Evolutionary conservation across 2,113 vertebrate genomes (phyloP).

Genomic region (Nibea albiflora): DNA sequence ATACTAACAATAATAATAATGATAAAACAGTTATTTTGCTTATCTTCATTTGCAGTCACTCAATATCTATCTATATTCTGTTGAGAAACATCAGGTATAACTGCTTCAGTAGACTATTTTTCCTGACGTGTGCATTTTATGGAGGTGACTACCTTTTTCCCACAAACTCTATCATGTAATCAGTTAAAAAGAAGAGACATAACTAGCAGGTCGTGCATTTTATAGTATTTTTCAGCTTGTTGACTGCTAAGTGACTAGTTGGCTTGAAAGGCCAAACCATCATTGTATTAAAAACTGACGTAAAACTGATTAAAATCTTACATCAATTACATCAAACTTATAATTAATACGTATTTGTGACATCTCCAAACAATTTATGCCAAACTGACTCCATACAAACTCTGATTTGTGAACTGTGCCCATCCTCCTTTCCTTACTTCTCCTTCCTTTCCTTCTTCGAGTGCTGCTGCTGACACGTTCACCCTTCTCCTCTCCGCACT

Average conservation of each 20-base stretch:
- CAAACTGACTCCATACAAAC: background rate
- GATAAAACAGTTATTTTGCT: background rate
- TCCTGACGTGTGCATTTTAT: background rate
- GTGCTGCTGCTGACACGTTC: background rate
- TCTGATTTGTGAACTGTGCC: background rate
- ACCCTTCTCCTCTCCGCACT: background rate
- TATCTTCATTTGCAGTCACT: background rate
- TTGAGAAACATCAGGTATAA: background rate
- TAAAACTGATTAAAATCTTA: background rate
- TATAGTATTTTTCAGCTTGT: background rate
- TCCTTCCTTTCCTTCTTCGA: constrained; percentile 7
- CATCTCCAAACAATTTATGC: background rate
- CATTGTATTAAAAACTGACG: background rate
- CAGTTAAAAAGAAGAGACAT: background rate
- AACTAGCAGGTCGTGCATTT: background rate
- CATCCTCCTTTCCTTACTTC: background rate
- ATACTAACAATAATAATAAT: background rate
- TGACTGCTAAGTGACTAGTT: background rate
- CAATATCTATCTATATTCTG: background rate
- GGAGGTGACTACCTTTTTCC: background rate
- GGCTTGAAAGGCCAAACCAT: background rate
- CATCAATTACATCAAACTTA: background rate
- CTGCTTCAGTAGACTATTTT: background rate
- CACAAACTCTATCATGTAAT: background rate
- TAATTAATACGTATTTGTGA: background rate